Evolutionary conservation across 92 coral and sea anemone genomes (phyloP).

Genomic region (Zoanthus sociatus): DNA sequence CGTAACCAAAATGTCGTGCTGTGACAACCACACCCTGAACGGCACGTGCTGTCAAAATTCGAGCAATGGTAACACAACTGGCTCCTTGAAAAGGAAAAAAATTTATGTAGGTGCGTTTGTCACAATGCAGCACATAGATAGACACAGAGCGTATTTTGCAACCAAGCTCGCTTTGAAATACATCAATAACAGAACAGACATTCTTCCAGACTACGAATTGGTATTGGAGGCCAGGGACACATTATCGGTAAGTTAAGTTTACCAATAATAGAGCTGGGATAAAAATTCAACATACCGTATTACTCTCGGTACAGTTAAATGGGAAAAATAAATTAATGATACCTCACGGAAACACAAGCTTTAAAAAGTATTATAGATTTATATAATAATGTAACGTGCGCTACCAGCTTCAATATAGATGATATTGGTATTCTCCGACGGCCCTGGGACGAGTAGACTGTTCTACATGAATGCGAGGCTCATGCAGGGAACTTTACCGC

Average conservation of each 20-base stretch:
- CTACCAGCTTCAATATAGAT: too few species aligned
- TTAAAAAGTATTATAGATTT: too few species aligned
- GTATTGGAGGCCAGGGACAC: constrained; percentile 34
- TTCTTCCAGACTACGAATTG: constrained; percentile 39
- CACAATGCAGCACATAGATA: constrained; percentile 26
- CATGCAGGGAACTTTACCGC: too few species aligned
- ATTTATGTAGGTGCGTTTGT: constrained; percentile 37
- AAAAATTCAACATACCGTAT: too few species aligned
- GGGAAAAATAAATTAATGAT: too few species aligned
- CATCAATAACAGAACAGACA: constrained; percentile 45
- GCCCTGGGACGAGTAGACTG: too few species aligned
- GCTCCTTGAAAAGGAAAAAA: constrained; percentile 6
- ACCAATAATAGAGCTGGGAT: not conserved
- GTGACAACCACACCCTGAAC: constrained; percentile 10
- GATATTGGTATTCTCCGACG: too few species aligned
- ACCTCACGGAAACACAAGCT: too few species aligned
- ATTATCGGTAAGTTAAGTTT: constrained; percentile 1
- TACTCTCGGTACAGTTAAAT: too few species aligned
- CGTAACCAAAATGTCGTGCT: not conserved
- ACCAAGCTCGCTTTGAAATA: constrained; percentile 40
- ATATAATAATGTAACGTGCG: too few species aligned
- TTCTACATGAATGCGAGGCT: too few species aligned
- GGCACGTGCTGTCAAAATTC: constrained; percentile 36
- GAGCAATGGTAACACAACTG: not conserved
- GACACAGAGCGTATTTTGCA: constrained; percentile 6